Conservation (phyloP, 1,140 invertebrate species). For the Mycetomoellerius zeteki region DNA sequence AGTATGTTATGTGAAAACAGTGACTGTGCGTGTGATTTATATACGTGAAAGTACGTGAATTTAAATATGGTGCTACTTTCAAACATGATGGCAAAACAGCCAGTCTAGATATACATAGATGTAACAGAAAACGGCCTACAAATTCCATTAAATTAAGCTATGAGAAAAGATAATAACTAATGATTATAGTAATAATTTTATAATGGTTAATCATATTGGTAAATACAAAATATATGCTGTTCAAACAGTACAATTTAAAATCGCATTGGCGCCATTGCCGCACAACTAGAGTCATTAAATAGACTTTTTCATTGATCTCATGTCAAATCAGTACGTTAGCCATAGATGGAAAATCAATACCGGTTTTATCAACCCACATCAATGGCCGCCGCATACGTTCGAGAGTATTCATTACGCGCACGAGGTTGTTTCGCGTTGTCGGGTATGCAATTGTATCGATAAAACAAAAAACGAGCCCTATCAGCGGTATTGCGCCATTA, state of each 20-base stretch:
- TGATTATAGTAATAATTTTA: too few species aligned
- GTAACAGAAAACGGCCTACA: too few species aligned
- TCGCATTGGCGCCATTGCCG: neutral
- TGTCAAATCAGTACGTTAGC: conserved; percentile 27
- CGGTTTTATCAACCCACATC: conserved; percentile 71
- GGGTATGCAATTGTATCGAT: conserved; percentile 75
- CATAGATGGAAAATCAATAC: conserved; percentile 66
- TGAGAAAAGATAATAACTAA: neutral
- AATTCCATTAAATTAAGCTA: conserved; percentile 5
- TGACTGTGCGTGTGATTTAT: too few species aligned
- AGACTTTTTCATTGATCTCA: conserved; percentile 33
- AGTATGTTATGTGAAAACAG: too few species aligned
- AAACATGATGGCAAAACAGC: too few species aligned
- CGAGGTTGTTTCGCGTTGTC: conserved; percentile 55
- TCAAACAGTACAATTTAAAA: neutral
- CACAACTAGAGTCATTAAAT: conserved; percentile 41
- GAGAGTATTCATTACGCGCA: conserved; percentile 69
- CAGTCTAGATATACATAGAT: too few species aligned
- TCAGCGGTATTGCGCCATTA: conserved; percentile 71
- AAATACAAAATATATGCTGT: neutral
- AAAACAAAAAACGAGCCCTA: conserved; percentile 74
- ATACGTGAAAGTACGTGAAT: too few species aligned
- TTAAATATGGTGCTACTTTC: too few species aligned
- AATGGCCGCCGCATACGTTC: conserved; percentile 66
- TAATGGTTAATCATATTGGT: neutral